Conservation (phyloP, 2,797 vertebrate species). For the Coregonus ussuriensis region DNA sequence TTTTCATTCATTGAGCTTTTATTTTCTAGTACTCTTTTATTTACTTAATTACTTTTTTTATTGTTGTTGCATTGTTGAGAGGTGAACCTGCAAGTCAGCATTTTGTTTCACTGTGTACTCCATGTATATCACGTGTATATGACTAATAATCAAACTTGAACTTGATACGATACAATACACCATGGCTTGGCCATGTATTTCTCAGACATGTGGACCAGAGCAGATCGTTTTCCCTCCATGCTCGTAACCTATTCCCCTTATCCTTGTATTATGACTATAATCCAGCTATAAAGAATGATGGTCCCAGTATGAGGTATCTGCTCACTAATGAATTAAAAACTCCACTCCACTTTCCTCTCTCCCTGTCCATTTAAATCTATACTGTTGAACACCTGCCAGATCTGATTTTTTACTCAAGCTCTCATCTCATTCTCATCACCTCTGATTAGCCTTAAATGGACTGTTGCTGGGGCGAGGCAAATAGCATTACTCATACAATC, state of each 20-base stretch:
- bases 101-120: too few relatives aligned
- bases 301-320: slow-evolving; percentile 51
- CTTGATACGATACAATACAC: too few relatives aligned
- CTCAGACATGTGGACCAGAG: slow-evolving; percentile 50
- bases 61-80: too few relatives aligned
- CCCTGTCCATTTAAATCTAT: slow-evolving; percentile 48
- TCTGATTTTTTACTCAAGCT: slow-evolving; percentile 37
- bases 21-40: too few relatives aligned
- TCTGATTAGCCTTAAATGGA: slow-evolving; percentile 26
- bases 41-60: too few relatives aligned
- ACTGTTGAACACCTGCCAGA: slow-evolving; percentile 35
- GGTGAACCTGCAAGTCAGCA: too few relatives aligned
- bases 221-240: slow-evolving; percentile 35
- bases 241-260: slow-evolving; percentile 49
- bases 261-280: slow-evolving; percentile 47
- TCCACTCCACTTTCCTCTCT: slow-evolving; percentile 29
- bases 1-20: too few relatives aligned
- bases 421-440: slow-evolving; percentile 16
- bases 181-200: slow-evolving; percentile 9
- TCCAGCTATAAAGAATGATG: slow-evolving; percentile 50
- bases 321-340: slow-evolving; percentile 56
- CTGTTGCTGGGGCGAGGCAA: slow-evolving; percentile 48
- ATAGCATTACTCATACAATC: slow-evolving; percentile 25
- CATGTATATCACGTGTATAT: too few relatives aligned
- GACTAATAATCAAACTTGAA: too few relatives aligned